Evolutionary conservation across 2,797 vertebrate species (phyloP).

Genomic region (Myotis pilosus): DNA sequence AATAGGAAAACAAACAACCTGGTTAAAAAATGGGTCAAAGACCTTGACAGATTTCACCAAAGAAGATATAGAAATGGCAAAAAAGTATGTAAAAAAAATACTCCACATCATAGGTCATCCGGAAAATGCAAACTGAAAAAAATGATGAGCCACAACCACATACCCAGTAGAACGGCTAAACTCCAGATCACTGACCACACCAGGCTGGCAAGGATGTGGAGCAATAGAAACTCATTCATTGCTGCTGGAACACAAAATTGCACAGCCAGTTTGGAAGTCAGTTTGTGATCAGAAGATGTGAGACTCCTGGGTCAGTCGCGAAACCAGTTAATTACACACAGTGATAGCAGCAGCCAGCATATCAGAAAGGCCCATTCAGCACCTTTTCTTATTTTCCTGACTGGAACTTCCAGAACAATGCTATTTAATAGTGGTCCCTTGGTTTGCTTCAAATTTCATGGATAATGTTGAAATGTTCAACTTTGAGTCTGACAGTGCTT

Average conservation of each 20-base stretch:
- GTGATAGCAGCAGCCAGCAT: fast-evolving
- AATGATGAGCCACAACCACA: neutral
- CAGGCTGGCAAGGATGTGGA: neutral
- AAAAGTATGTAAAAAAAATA: neutral
- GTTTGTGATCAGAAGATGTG: neutral
- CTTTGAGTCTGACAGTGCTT: neutral
- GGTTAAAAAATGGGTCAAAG: neutral
- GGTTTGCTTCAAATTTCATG: neutral
- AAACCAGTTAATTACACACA: neutral
- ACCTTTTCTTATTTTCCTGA: neutral
- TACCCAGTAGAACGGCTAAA: neutral
- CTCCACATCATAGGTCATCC: neutral
- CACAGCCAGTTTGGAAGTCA: neutral
- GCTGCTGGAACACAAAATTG: fast-evolving
- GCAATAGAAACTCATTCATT: fast-evolving
- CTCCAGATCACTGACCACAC: neutral
- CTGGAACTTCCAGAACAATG: neutral
- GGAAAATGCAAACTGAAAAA: neutral
- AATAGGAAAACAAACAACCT: neutral
- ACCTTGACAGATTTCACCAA: neutral
- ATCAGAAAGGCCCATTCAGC: too few species aligned
- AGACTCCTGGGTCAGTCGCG: neutral
- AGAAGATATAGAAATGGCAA: neutral
- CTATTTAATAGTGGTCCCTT: fast-evolving
- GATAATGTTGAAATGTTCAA: neutral